Evolutionary conservation across 1,140 invertebrate species (phyloP).

Genomic region (Musca domestica): DNA sequence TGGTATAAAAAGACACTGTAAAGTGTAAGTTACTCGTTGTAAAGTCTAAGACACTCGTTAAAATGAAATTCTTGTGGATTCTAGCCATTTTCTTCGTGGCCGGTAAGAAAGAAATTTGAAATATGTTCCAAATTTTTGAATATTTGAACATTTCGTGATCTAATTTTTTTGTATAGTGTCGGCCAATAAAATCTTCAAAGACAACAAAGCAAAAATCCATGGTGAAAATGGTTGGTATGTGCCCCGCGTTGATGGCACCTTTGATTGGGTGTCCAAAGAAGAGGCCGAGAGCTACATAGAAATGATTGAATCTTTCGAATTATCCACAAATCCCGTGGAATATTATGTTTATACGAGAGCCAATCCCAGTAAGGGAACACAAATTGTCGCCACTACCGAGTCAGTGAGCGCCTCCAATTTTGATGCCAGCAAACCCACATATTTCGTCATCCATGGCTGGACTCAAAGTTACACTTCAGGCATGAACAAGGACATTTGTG

Average conservation of each 20-base stretch:
- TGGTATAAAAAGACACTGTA: too few relatives aligned
- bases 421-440: conserved; percentile 26
- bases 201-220: conserved; percentile 35
- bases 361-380: conserved; percentile 24
- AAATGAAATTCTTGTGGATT: too few relatives aligned
- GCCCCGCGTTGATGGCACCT: conserved; percentile 33
- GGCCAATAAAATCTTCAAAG: conserved; percentile 35
- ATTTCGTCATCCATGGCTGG: conserved; percentile 43
- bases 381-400: background rate
- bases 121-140: too few relatives aligned
- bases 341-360: conserved; percentile 34
- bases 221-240: conserved; percentile 50
- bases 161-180: background rate
- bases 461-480: conserved; percentile 13
- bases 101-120: too few relatives aligned
- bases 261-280: conserved; percentile 29
- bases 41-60: too few relatives aligned
- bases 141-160: too few relatives aligned
- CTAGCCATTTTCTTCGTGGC: too few relatives aligned
- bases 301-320: background rate
- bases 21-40: too few relatives aligned
- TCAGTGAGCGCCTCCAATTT: conserved; percentile 31
- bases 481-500: conserved; percentile 30
- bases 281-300: conserved; percentile 22
- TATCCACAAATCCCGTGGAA: conserved; percentile 6